Percentiles rank a stretch among this genome's conserved stretches.
Evolutionary conservation across 2,797 vertebrate genomes (phyloP).

Genomic region (Myripristis jacobus): DNA sequence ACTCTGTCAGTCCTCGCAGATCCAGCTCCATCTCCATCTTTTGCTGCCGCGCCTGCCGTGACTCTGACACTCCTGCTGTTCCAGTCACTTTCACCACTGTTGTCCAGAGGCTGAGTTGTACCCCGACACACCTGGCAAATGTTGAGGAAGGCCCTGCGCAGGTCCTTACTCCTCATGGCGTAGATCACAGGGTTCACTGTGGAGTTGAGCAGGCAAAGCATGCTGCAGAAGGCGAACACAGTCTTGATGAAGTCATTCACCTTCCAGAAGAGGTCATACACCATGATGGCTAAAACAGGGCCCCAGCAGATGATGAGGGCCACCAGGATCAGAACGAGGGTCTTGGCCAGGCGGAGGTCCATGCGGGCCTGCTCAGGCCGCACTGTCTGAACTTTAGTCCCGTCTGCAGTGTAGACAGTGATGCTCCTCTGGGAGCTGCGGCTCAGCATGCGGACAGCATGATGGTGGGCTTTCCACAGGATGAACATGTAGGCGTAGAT

Average conservation of each 20-base stretch:
- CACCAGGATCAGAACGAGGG: conserved; percentile 95
- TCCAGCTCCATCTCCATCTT: conserved; percentile 79
- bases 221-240: conserved; percentile 97
- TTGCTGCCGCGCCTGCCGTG: conserved; percentile 83
- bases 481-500: conserved; percentile 99
- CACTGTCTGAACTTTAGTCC: conserved; percentile 94
- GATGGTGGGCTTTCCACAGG: conserved; percentile 98
- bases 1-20: conserved; percentile 88
- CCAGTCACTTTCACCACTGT: conserved; percentile 95
- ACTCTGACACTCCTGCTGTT: conserved; percentile 90
- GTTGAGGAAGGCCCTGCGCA: conserved; percentile 93
- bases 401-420: conserved; percentile 92
- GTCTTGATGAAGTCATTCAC: conserved; percentile 97
- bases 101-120: conserved; percentile 88
- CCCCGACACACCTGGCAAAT: conserved; percentile 90
- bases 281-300: conserved; percentile 97
- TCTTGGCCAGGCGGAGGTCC: conserved; percentile 99
- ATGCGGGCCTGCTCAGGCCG: conserved; percentile 96
- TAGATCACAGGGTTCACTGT: conserved; percentile 99
- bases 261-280: conserved; percentile 97
- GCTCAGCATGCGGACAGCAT: conserved; percentile 95
- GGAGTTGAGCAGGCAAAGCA: conserved; percentile 98
- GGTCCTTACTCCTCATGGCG: conserved; percentile 97
- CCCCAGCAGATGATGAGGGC: conserved; percentile 99
- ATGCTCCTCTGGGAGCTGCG: conserved; percentile 96